Evolutionary conservation across 2,888 invertebrate species (phyloP).

Genomic region (Leptinotarsa rubiginosa): DNA sequence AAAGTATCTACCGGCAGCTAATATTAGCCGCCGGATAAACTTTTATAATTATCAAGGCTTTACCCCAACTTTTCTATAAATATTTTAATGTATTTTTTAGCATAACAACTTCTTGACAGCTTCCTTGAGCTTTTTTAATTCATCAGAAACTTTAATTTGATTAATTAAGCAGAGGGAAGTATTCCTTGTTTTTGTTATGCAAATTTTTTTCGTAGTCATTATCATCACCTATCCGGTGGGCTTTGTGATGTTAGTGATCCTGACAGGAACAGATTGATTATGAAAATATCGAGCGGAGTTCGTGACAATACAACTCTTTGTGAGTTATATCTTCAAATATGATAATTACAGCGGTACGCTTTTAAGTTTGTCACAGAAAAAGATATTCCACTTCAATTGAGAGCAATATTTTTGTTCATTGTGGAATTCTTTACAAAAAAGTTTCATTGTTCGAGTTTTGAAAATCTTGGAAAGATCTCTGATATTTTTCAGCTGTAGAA

Average conservation of each 20-base stretch:
- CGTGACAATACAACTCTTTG: background rate
- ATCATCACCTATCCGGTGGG: conserved; percentile 21
- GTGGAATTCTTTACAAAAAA: no score
- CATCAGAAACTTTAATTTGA: conserved; percentile 48
- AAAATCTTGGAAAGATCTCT: no score
- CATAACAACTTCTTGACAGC: conserved; percentile 46
- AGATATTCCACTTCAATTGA: no score
- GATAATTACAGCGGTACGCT: no score
- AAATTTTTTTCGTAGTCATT: conserved; percentile 38
- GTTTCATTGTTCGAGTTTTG: no score
- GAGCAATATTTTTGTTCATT: no score
- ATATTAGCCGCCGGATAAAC: conserved; percentile 57
- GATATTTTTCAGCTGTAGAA: no score
- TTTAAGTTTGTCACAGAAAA: no score
- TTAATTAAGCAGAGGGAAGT: conserved; percentile 44
- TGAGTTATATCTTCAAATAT: background rate
- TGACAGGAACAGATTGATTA: background rate
- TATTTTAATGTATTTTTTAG: conserved; percentile 59
- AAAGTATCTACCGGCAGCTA: conserved; percentile 57
- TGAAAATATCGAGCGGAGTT: background rate
- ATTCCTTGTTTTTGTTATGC: conserved; percentile 46
- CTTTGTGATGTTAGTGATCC: background rate
- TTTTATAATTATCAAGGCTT: conserved; percentile 62
- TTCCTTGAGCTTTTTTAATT: conserved; percentile 45
- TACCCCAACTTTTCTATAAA: conserved; percentile 59